Evolutionary conservation across 92 coral and sea anemone genomes (phyloP).

Genomic region (Parazoanthus darwini): DNA sequence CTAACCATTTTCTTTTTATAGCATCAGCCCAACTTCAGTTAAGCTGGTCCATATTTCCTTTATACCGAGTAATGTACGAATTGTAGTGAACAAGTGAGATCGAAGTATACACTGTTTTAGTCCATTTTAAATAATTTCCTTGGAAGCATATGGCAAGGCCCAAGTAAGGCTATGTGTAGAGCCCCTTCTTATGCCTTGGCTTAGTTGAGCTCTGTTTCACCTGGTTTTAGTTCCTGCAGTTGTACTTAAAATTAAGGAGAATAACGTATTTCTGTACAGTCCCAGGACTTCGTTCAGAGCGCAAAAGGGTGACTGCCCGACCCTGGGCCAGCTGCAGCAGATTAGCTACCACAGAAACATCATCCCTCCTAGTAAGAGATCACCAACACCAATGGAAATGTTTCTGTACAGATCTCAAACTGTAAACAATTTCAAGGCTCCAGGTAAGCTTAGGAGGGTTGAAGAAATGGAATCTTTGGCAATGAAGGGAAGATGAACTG

Average conservation of each 20-base stretch:
- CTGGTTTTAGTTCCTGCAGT: not conserved
- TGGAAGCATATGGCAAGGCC: too few relatives aligned
- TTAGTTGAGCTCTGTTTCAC: not conserved
- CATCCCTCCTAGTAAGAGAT: conserved; percentile 77
- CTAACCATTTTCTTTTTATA: too few relatives aligned
- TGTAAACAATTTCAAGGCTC: conserved; percentile 74
- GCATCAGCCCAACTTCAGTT: too few relatives aligned
- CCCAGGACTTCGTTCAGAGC: not conserved
- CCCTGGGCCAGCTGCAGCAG: conserved; percentile 77
- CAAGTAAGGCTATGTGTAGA: too few relatives aligned
- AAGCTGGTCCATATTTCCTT: too few relatives aligned
- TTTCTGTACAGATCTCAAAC: conserved; percentile 87
- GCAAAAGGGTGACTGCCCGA: conserved; percentile 26
- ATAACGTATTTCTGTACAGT: not conserved
- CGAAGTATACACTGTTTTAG: too few relatives aligned
- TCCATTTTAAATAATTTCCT: too few relatives aligned
- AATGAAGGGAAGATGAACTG: not conserved
- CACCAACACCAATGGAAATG: conserved; percentile 95
- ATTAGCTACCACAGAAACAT: conserved; percentile 85
- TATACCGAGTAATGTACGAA: too few relatives aligned
- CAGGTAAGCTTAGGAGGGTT: conserved; percentile 60
- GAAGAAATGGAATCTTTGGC: not conserved
- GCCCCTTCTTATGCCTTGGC: not conserved
- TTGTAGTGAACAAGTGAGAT: too few relatives aligned
- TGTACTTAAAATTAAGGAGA: too few relatives aligned